Percentiles rank a stretch among this genome's conserved stretches.
Conservation (phyloP, 2,113 vertebrate species). For the Sylvietta virens region DNA sequence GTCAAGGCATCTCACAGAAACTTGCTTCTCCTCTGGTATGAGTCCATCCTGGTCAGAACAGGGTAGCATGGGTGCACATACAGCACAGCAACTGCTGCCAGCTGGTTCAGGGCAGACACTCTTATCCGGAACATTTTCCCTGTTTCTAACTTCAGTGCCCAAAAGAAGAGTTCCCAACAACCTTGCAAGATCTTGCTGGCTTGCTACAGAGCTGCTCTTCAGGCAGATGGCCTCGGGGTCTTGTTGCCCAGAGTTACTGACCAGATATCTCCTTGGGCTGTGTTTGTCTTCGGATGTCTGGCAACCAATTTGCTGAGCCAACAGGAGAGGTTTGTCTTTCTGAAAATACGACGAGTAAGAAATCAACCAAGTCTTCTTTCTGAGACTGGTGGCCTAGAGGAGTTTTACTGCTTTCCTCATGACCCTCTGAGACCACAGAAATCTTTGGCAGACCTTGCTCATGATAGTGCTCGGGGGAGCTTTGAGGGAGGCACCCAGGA, state of each 20-base stretch:
- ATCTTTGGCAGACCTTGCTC: neutral
- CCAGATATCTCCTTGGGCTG: neutral
- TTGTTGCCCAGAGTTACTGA: neutral
- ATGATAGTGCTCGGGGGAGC: too few species aligned
- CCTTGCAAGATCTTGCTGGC: neutral
- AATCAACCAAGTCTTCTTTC: neutral
- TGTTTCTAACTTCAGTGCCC: neutral
- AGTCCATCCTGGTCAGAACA: neutral
- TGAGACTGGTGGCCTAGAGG: neutral
- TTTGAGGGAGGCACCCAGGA: neutral
- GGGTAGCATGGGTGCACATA: neutral
- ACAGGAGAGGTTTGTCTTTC: neutral
- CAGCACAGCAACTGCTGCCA: neutral
- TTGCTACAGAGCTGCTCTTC: fast-evolving
- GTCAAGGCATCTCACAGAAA: neutral
- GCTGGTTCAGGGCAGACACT: neutral
- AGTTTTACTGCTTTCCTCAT: neutral
- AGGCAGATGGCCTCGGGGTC: neutral
- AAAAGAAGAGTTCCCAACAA: neutral
- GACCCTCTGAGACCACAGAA: neutral
- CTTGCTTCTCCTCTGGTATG: neutral
- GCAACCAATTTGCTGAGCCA: neutral
- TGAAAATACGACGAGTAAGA: neutral
- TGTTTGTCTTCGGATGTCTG: neutral
- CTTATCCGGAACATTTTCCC: fast-evolving